Evolutionary conservation across 2,113 vertebrate genomes (phyloP).

Genomic region (Rostratula benghalensis): DNA sequence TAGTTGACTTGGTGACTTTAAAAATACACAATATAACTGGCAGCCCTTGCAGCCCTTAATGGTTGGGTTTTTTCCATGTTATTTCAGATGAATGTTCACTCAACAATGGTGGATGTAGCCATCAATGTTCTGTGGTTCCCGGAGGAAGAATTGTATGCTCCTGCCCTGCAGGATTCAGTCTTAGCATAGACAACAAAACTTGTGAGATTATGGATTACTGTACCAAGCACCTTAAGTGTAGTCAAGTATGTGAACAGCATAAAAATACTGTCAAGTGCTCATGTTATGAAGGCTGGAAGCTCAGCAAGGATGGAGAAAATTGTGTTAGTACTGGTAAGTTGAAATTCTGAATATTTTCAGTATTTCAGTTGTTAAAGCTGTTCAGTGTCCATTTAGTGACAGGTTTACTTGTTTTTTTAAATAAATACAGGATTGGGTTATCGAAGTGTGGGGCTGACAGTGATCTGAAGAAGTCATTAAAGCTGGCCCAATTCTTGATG

Average conservation of each 20-base stretch:
- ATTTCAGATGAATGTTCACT: slow-evolving; percentile 88
- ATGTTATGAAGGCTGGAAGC: slow-evolving; percentile 92
- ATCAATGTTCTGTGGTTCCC: slow-evolving; percentile 91
- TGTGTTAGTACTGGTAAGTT: slow-evolving; percentile 88
- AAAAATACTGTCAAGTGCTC: slow-evolving; percentile 96
- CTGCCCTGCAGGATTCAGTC: slow-evolving; percentile 87
- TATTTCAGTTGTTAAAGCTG: not conserved
- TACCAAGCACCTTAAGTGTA: slow-evolving; percentile 89
- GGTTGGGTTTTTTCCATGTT: not conserved
- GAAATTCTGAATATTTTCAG: not conserved
- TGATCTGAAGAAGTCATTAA: not conserved
- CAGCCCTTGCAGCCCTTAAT: not conserved
- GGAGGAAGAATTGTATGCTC: slow-evolving; percentile 91
- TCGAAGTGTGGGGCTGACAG: not conserved
- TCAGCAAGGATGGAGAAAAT: slow-evolving; percentile 87
- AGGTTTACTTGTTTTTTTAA: not conserved
- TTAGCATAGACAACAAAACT: slow-evolving; percentile 88
- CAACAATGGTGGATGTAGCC: slow-evolving; percentile 94
- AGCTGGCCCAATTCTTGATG: not conserved
- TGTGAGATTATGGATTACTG: slow-evolving; percentile 95
- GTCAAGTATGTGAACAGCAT: slow-evolving; percentile 94
- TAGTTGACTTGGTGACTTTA: not conserved
- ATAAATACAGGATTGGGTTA: not conserved
- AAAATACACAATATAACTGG: not conserved
- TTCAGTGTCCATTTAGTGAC: not conserved